phyloP scores from a whole-genome alignment of 1,140 invertebrate species.

The Caenorhabditis briggsae region DNA sequence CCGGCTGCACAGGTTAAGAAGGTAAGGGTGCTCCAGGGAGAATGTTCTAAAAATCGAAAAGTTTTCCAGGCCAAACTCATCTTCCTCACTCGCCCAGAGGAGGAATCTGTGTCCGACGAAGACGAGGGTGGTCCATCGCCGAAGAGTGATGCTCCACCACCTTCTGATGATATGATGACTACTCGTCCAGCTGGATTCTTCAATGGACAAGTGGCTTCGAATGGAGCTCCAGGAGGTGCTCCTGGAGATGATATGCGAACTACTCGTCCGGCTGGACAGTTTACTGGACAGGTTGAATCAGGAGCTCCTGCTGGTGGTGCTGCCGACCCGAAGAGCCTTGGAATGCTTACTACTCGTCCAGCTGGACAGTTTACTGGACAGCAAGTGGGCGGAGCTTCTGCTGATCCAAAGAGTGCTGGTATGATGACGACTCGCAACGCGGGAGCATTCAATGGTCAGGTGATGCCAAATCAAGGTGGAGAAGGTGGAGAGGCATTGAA shows the following conservation, averaged over 20 bases:
- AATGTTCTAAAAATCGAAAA: too few relatives aligned
- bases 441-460: neutral
- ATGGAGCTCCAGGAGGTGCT: neutral
- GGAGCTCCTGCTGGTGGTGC: neutral
- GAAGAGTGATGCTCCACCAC: neutral
- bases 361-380: neutral
- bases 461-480: neutral
- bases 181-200: slow-evolving; percentile 8
- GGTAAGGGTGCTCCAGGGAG: neutral
- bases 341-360: neutral
- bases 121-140: neutral
- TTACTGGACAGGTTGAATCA: neutral
- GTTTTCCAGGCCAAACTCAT: neutral
- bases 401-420: too few relatives aligned
- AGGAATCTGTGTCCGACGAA: neutral
- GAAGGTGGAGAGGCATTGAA: neutral
- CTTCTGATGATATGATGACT: too few relatives aligned
- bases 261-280: slow-evolving; percentile 6
- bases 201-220: neutral
- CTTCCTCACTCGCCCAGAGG: neutral
- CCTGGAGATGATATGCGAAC: neutral
- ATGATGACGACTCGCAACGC: neutral
- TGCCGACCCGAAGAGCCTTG: neutral
- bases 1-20: neutral
- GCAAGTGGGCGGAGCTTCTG: neutral